phyloP scores from a whole-genome alignment of 2,888 invertebrate species.

The Heteropelma amictum region DNA sequence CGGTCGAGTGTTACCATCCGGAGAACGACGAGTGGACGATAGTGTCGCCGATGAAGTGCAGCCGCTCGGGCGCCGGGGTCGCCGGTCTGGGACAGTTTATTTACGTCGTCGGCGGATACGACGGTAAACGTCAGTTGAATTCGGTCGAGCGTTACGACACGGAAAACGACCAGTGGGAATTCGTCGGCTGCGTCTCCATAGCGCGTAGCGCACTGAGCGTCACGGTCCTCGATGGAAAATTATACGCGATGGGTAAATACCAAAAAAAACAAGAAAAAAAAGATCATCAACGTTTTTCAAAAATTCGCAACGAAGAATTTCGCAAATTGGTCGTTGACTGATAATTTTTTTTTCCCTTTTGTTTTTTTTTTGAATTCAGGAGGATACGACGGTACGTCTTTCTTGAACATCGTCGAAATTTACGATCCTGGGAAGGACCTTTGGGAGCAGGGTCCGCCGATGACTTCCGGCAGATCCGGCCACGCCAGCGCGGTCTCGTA shows the following conservation, averaged over 20 bases:
- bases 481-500: conserved; percentile 95
- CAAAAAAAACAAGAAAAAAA: not conserved
- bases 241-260: conserved; percentile 90
- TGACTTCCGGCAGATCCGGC: conserved; percentile 92
- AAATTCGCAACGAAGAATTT: not conserved
- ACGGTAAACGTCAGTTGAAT: conserved; percentile 89
- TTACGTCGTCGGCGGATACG: conserved; percentile 97
- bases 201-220: conserved; percentile 93
- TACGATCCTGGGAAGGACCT: conserved; percentile 88
- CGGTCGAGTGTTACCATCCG: conserved; percentile 95
- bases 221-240: conserved; percentile 90
- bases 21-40: conserved; percentile 94
- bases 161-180: conserved; percentile 89
- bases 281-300: not conserved
- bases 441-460: conserved; percentile 88
- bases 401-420: conserved; percentile 92
- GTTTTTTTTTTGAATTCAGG: conserved; percentile 79
- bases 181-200: conserved; percentile 86
- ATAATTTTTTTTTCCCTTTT: not conserved
- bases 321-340: not conserved
- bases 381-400: conserved; percentile 92
- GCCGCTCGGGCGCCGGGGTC: conserved; percentile 93
- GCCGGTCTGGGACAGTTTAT: conserved; percentile 91
- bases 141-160: conserved; percentile 94
- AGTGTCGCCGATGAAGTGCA: conserved; percentile 87